Base-by-base conservation (phyloP, 2,113 vertebrate species). In the Neolamprologus toae region DNA sequence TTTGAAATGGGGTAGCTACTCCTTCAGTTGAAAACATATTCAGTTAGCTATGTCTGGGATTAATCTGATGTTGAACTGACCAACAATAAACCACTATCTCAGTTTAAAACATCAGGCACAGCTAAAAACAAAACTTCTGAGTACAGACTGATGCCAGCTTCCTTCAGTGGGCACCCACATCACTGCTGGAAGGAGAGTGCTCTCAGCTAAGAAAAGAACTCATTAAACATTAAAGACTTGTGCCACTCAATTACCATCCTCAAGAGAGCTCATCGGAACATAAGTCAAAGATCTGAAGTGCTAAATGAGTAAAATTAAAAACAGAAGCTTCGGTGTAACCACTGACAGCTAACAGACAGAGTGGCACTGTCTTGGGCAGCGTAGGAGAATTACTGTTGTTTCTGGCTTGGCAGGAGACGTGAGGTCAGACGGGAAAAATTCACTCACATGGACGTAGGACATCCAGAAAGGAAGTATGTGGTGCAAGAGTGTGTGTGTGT, bases 351-450 rank as follows among this genome's bases (percentile, higher is more conserved):
- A 42, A 83, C 84, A 90, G 66, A 86, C 86, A 91, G 33, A 90
- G 92, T 92, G 93, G 90, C 95, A 95, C 91, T 96, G 93, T 96
- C 81, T 88, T 40, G 82, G 54, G 45, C 80, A 86, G 80, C 23
- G 17, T 26, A 86, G 81, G 59, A 91, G 90, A 51, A 80, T 82
- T 88, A 35, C 78, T 94, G 94, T 95, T 92, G 88, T 95, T 95
- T 96, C 92, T 96, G 95, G 94, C 91, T 88, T 80, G 82, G 87
- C 71, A 21, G 61, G 88, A 96, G 95, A 96, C 94, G 91, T 96
- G 93, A 96, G 89, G 95, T 97, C 96, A 97, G 94, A 86, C 57
- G 54, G 90, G 93, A 96, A 96, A 96, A 94, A 95, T 96, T 31
- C 92, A 92, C 92, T 94, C 89, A 90, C 92, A 95, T 90, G 90